Percentiles rank a stretch among this genome's conserved stretches.
Evolutionary conservation across 2,888 invertebrate species (phyloP).

Genomic region (Oscheius myriophilus): DNA sequence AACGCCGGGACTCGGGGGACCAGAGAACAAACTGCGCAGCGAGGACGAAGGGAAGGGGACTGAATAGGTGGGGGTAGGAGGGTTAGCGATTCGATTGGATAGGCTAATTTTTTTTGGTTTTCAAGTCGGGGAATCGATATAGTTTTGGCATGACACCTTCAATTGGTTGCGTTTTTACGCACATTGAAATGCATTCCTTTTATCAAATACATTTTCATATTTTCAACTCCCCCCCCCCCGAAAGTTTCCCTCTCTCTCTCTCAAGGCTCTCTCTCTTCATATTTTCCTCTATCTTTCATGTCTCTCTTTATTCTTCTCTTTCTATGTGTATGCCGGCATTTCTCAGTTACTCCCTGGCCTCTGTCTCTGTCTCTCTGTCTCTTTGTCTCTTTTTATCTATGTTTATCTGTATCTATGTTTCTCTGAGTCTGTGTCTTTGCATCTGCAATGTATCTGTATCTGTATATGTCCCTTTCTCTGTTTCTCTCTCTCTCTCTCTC

Average conservation of each 20-base stretch:
- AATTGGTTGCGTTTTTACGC: background rate
- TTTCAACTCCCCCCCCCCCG: no score
- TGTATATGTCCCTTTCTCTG: background rate
- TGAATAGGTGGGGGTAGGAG: no score
- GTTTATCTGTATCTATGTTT: background rate
- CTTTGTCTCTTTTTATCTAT: background rate
- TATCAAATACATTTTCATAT: no score
- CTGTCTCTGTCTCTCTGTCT: background rate
- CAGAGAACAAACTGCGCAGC: constrained; percentile 17
- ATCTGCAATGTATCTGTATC: background rate
- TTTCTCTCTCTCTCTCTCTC: constrained; percentile 12
- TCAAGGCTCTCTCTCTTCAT: no score
- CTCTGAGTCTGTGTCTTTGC: background rate
- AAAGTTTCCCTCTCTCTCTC: no score
- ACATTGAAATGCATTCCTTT: no score
- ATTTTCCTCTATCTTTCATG: no score
- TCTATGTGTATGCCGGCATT: background rate
- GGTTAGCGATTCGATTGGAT: no score
- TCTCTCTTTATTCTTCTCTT: background rate
- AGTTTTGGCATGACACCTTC: background rate
- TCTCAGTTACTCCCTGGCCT: background rate
- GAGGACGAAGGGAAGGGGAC: background rate
- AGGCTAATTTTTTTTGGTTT: no score
- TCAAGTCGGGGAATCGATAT: background rate
- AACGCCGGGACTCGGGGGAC: constrained; percentile 1